phyloP scores from a whole-genome alignment of 2,797 vertebrate genomes.

The Xenops minutus region DNA sequence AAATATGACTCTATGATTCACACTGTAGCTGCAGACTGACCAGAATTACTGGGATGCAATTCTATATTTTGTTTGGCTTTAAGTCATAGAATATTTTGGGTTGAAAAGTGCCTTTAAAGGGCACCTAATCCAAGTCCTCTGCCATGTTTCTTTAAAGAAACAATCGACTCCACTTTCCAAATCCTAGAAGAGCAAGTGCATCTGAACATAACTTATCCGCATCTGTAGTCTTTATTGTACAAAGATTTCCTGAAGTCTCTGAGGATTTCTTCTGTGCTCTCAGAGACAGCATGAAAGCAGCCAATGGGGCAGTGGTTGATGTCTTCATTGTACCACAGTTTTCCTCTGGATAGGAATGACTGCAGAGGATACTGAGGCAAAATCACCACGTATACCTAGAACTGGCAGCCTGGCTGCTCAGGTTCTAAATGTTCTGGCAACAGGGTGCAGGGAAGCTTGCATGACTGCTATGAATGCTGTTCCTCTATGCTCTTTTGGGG shows the following conservation, averaged over 20 bases:
- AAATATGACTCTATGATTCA: not conserved
- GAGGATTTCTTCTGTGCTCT: not conserved
- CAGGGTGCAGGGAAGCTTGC: not conserved
- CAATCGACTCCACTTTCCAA: not conserved
- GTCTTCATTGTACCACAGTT: not conserved
- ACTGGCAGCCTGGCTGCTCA: not conserved
- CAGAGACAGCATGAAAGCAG: not conserved
- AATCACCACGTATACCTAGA: not conserved
- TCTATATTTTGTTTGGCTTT: not conserved
- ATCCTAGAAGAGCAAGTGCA: not conserved
- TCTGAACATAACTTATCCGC: not conserved
- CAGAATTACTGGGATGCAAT: not conserved
- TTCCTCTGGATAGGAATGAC: not conserved
- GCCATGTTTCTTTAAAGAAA: not conserved
- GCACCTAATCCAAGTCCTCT: not conserved
- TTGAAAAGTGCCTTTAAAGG: not conserved
- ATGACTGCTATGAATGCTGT: not conserved
- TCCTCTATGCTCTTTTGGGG: not conserved
- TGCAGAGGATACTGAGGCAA: not conserved
- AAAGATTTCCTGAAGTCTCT: not conserved
- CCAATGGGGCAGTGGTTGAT: not conserved
- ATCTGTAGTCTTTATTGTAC: not conserved
- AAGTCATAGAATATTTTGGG: not conserved
- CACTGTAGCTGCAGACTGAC: not conserved
- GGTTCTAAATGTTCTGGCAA: not conserved